Evolutionary conservation across 2,113 vertebrate species (phyloP).

Genomic region (Petrocephalus microphthalmus): DNA sequence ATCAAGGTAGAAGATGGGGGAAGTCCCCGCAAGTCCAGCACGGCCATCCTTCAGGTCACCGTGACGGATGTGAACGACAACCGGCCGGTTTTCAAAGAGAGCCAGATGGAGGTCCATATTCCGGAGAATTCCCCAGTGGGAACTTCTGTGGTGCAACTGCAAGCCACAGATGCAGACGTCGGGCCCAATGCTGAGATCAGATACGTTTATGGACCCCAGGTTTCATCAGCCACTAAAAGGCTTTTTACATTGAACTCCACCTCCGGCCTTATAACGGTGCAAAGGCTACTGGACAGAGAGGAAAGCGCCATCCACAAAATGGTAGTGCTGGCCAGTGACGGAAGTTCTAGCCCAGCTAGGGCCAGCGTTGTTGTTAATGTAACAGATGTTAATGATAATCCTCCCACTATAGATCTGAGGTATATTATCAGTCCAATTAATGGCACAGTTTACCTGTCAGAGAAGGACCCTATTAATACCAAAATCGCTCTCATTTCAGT

Average conservation of each 20-base stretch:
- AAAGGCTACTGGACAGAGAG: conserved; percentile 89
- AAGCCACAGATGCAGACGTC: conserved; percentile 92
- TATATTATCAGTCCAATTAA: conserved; percentile 98
- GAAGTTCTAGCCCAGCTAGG: conserved; percentile 88
- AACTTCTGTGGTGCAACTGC: conserved; percentile 91
- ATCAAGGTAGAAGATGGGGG: conserved; percentile 98
- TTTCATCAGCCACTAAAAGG: conserved; percentile 85
- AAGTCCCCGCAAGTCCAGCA: conserved; percentile 95
- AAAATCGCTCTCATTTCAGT: conserved; percentile 97
- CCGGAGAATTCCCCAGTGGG: conserved; percentile 88
- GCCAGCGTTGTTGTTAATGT: conserved; percentile 94
- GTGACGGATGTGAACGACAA: conserved; percentile 98
- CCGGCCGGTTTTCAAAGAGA: conserved; percentile 91
- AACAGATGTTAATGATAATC: conserved; percentile 98
- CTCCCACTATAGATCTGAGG: conserved; percentile 96
- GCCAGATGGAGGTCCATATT: conserved; percentile 90
- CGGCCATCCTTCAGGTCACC: conserved; percentile 94
- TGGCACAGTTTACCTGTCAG: conserved; percentile 94
- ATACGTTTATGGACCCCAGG: conserved; percentile 93
- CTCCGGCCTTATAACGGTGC: conserved; percentile 90
- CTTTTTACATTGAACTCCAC: conserved; percentile 94
- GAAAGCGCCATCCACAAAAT: conserved; percentile 95
- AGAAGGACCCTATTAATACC: conserved; percentile 96
- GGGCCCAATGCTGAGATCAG: conserved; percentile 93
- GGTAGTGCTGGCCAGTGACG: conserved; percentile 92